Base-by-base conservation (phyloP, 1,140 invertebrate species). In the Gonatopus flavifemur region DNA sequence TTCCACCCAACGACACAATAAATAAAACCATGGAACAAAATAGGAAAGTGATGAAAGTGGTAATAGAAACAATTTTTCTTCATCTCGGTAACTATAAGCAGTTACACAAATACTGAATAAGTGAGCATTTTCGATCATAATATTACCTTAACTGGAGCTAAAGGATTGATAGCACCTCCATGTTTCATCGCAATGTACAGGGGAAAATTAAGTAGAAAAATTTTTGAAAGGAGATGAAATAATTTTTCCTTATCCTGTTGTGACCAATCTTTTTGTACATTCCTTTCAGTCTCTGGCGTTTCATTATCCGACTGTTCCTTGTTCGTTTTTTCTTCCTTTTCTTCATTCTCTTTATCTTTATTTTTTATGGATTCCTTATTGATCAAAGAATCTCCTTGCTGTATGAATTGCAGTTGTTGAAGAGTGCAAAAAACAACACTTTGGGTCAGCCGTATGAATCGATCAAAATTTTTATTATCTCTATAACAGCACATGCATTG, bases 401-500 rank as follows among this genome's bases (percentile, higher is more conserved):
- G 75, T 47, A 90, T 82, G 57, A 82, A 79, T 73, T 89, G 87
- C n/a, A 90, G 74, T 68, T 89, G 86, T 68, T 84, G 86, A 18
- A 90, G 83, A 30, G 86, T 83, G 42, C 88, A 78, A 52, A 84
- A 83, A 37, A 94, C 84, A 51, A 94, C 83, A 43, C 88, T 88
- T 67, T 94, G 91, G 33, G 91, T 88, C 42, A 94, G 78, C 64
- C 89, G 82, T 74, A 91, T 92, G 64, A 94, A 91, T 58, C 90
- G 82, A 72, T 94, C 91, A 78, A 93, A 91, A 69, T 94, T 94
- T 74, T 93, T 93, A 43, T 84, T 82, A 77, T 94, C 92, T 53
- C 91, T 85, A 75, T 91, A 94, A 77, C 90, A 91, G 74, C 91
- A 94, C 86, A 93, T 91, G 70, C 93, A 96, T 79, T 94, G 92